A percentile compares a stretch with the other conserved stretches of the same genome.
Evolutionary conservation across 2,888 invertebrate genomes (phyloP).

Genomic region (Erpobdella octoculata): DNA sequence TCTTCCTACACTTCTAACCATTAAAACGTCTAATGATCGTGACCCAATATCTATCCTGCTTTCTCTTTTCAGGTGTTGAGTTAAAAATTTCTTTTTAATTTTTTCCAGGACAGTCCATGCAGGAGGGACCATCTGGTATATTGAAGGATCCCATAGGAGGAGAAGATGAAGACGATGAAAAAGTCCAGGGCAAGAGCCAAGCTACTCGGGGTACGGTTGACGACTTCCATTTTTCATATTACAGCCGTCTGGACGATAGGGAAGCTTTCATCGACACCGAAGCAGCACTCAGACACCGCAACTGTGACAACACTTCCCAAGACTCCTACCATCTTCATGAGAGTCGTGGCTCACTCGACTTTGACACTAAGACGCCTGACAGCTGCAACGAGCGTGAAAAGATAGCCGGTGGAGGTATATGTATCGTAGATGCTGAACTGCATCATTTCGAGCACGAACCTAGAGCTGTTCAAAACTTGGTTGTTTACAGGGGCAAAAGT

Average conservation of each 20-base stretch:
- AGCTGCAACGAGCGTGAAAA: background rate
- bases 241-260: constrained; percentile 7
- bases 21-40: no score
- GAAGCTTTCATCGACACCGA: background rate
- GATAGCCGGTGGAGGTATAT: background rate
- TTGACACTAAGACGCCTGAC: background rate
- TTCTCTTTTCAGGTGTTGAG: no score
- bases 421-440: background rate
- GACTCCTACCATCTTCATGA: constrained; percentile 41
- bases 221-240: constrained; percentile 38
- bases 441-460: background rate
- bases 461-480: background rate
- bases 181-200: no score
- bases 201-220: constrained; percentile 33
- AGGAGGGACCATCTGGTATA: no score
- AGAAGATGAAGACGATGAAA: background rate
- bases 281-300: background rate
- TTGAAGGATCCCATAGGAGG: no score
- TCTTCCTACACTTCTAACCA: background rate
- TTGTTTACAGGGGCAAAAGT: background rate
- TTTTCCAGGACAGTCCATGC: no score
- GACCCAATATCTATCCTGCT: no score
- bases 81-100: no score
- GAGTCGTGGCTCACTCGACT: constrained; percentile 29
- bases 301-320: constrained; percentile 38